These are phyloP conservation scores for Syrmaticus mikado DNA, from an alignment of 2,113 vertebrate genomes.

Conservation along the genomic window DNA sequence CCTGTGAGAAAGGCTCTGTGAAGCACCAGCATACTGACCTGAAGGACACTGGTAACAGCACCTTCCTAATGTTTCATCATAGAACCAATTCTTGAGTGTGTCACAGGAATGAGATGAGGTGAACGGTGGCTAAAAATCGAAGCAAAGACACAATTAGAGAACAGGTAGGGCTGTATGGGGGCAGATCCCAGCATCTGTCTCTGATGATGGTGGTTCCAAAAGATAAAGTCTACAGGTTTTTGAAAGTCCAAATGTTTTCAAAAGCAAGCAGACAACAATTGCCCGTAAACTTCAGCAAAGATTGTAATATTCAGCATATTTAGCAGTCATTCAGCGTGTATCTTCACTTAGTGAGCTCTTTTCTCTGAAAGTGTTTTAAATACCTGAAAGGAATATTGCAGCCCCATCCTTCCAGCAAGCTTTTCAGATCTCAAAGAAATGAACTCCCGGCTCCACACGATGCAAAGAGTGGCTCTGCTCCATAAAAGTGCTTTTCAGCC, in stretches of 20 bases:
- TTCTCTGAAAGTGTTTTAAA: not conserved
- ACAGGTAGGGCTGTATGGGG: not conserved
- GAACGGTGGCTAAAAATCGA: not conserved
- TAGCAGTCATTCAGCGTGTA: not conserved
- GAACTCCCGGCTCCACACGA: not conserved
- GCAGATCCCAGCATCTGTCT: not conserved
- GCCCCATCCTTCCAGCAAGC: not conserved
- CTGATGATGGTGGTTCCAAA: not conserved
- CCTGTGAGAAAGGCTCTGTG: not conserved
- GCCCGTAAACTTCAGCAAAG: not conserved
- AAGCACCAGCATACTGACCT: conserved; percentile 40
- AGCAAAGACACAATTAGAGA: not conserved
- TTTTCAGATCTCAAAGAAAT: not conserved
- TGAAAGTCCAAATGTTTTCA: not conserved
- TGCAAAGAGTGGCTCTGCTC: not conserved
- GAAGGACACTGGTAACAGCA: conserved; percentile 71
- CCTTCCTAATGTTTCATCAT: not conserved
- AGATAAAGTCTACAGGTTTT: not conserved
- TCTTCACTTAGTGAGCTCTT: not conserved
- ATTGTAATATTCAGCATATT: not conserved
- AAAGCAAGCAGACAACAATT: not conserved
- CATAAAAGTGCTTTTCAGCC: not conserved
- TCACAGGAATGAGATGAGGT: not conserved
- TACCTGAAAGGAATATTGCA: not conserved
- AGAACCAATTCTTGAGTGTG: not conserved